Conservation (phyloP, 64 coral and sea anemone genomes). For the Cladopsammia gracilis region DNA sequence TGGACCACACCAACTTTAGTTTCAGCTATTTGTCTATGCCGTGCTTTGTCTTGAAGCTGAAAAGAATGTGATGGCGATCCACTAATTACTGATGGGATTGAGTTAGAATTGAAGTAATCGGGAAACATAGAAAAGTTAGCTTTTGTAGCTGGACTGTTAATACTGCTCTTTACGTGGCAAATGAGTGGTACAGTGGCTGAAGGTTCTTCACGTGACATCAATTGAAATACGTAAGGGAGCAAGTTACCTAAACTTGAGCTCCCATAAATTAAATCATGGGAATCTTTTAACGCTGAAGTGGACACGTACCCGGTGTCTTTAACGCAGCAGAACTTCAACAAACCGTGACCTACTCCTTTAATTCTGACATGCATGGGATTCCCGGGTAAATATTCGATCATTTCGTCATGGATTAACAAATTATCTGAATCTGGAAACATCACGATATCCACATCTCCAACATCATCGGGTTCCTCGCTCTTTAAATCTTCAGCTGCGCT, state of each 20-base stretch:
- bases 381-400: constrained; percentile 14
- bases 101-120: too few species aligned
- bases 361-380: constrained; percentile 47
- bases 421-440: constrained; percentile 51
- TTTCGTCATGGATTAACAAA: constrained; percentile 24
- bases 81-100: too few species aligned
- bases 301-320: constrained; percentile 55
- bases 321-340: constrained; percentile 39
- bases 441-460: constrained; percentile 57
- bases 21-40: too few species aligned
- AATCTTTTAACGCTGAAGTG: constrained; percentile 40
- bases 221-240: background rate
- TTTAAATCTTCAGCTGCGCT: background rate
- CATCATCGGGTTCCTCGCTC: background rate
- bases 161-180: background rate
- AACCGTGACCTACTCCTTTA: constrained; percentile 10
- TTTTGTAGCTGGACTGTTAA: background rate
- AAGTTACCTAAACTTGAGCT: background rate
- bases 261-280: background rate
- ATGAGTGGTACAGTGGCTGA: constrained; percentile 16
- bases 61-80: too few species aligned
- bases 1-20: too few species aligned
- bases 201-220: constrained; percentile 3
- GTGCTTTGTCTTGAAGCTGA: too few species aligned
- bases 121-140: background rate